A percentile compares a stretch with the other conserved stretches of the same genome.
Conservation (phyloP, 2,888 invertebrate genomes). For the Lasiommata megera region DNA sequence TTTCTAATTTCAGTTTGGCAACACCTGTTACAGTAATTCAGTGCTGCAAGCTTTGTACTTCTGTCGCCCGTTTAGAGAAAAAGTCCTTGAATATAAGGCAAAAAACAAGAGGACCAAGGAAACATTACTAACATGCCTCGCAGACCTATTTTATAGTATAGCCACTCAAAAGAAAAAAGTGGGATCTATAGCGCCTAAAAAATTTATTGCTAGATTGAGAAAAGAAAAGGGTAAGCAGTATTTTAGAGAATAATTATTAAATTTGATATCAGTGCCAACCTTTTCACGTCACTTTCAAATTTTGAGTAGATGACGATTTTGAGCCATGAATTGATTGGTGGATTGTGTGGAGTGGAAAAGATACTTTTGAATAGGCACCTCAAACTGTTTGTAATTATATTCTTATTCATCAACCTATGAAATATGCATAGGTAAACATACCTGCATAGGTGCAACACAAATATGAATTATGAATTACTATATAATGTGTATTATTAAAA, state of each 20-base stretch:
- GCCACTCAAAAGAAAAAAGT: conserved; percentile 99
- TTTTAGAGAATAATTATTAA: neutral
- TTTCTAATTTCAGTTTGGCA: conserved; percentile 92
- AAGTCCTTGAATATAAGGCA: conserved; percentile 98
- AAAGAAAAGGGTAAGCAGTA: conserved; percentile 94
- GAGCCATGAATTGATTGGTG: too few species aligned
- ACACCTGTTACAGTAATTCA: conserved; percentile 99
- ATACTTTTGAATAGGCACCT: too few species aligned
- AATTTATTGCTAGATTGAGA: conserved; percentile 98
- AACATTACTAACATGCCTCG: conserved; percentile 97
- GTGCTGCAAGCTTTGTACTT: conserved; percentile 99
- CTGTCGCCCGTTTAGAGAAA: conserved; percentile 99
- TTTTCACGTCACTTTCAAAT: too few species aligned
- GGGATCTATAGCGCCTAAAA: conserved; percentile 99
- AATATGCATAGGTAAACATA: too few species aligned
- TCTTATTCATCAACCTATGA: too few species aligned
- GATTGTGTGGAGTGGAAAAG: too few species aligned
- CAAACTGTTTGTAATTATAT: too few species aligned
- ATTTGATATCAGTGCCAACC: too few species aligned
- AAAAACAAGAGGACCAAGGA: conserved; percentile 98
- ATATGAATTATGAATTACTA: too few species aligned
- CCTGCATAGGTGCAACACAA: too few species aligned
- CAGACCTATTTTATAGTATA: conserved; percentile 99
- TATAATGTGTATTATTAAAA: too few species aligned
- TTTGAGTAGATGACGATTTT: too few species aligned